Percentiles rank a stretch among this genome's conserved stretches.
Evolutionary conservation across 2,113 vertebrate species (phyloP).

Genomic region (Rhizomys pruinosus): DNA sequence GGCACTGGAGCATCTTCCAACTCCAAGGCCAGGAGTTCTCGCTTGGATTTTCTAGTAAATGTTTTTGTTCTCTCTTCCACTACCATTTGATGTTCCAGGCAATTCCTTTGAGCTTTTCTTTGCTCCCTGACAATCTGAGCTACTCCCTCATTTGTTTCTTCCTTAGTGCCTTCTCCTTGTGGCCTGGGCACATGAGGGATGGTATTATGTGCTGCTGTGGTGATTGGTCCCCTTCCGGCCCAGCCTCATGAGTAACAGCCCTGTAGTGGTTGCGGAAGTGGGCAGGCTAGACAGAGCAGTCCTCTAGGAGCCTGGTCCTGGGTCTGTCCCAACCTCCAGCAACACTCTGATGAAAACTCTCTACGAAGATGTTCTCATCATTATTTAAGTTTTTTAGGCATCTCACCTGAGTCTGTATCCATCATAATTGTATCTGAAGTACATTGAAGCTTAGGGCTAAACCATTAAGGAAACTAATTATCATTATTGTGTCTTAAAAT

Average conservation of each 20-base stretch:
- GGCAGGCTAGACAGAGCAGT: background rate
- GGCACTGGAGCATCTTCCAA: constrained; percentile 92
- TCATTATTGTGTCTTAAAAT: background rate
- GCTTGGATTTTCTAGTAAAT: constrained; percentile 81
- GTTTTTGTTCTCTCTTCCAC: constrained; percentile 89
- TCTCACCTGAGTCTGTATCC: background rate
- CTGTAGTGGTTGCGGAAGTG: too few relatives aligned
- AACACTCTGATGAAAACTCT: too few relatives aligned
- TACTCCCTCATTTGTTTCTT: background rate
- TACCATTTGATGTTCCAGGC: background rate
- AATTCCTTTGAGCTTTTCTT: background rate
- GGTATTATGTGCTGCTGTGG: background rate
- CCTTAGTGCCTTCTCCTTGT: background rate
- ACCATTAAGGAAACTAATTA: background rate
- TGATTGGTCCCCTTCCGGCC: background rate
- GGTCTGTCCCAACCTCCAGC: background rate
- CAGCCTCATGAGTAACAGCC: background rate
- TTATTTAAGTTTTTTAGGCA: background rate
- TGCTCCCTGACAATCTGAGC: background rate
- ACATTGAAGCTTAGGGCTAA: background rate
- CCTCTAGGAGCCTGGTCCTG: background rate
- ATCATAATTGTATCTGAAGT: background rate
- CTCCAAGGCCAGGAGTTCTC: constrained; percentile 87
- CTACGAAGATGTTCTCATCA: background rate
- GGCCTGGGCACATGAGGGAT: background rate